Evolutionary conservation across 2,888 invertebrate species (phyloP).

Genomic region (Aspidapion aeneum): DNA sequence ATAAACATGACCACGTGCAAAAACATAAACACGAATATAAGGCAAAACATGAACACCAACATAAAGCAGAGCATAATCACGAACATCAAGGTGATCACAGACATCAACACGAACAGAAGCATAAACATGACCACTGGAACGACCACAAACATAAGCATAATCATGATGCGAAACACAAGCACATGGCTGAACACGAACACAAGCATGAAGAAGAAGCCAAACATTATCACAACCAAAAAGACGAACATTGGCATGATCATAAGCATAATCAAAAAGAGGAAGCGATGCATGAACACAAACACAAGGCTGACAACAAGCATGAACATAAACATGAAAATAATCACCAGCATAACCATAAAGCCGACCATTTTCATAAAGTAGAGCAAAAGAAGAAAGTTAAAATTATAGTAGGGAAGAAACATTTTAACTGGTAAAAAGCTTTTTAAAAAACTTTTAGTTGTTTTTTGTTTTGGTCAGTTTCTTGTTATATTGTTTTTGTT

Average conservation of each 20-base stretch:
- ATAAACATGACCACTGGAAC: conserved; percentile 26
- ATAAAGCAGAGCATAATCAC: conserved; percentile 21
- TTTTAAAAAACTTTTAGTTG: too few relatives aligned
- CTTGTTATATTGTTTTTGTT: too few relatives aligned
- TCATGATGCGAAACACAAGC: conserved; percentile 26
- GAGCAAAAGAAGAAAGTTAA: not conserved
- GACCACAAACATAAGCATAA: conserved; percentile 24
- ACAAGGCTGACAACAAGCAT: conserved; percentile 16
- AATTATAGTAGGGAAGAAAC: not conserved
- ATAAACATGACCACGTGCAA: conserved; percentile 27
- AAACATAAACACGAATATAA: conserved; percentile 26
- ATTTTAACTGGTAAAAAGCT: not conserved
- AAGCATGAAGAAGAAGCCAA: conserved; percentile 22
- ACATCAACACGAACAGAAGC: conserved; percentile 25
- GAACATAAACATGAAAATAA: conserved; percentile 21
- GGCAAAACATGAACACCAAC: conserved; percentile 20
- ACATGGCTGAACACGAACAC: conserved; percentile 22
- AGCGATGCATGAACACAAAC: conserved; percentile 17
- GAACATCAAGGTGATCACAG: conserved; percentile 22
- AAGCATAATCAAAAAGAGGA: conserved; percentile 20
- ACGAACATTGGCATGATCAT: conserved; percentile 24
- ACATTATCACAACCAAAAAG: conserved; percentile 29
- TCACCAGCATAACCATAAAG: conserved; percentile 19
- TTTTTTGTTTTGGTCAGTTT: too few relatives aligned
- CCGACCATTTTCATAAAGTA: not conserved